phyloP scores from a whole-genome alignment of 1,140 invertebrate species.

The Rhizoglyphus robini region DNA sequence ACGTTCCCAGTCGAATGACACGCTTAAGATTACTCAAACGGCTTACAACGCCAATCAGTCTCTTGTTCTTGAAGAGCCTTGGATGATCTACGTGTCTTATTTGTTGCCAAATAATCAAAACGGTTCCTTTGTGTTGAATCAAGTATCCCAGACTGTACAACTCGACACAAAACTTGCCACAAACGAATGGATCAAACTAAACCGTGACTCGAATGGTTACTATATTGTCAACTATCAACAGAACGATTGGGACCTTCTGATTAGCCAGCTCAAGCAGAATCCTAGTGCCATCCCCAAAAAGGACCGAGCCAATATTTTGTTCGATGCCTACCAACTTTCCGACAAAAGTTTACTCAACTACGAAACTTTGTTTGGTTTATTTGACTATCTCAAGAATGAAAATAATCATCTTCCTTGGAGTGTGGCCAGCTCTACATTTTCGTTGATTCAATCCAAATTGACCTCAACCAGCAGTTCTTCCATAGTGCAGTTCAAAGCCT shows the following conservation, averaged over 20 bases:
- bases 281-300: conserved; percentile 43
- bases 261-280: conserved; percentile 48
- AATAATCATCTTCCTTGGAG: conserved; percentile 42
- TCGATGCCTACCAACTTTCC: conserved; percentile 57
- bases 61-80: background rate
- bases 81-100: conserved; percentile 18
- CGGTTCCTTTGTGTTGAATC: background rate
- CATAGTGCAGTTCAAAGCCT: conserved; percentile 18
- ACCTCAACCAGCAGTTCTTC: background rate
- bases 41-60: background rate
- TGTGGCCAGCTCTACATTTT: conserved; percentile 30
- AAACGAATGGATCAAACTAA: conserved; percentile 62
- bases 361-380: conserved; percentile 49
- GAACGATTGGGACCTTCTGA: conserved; percentile 58
- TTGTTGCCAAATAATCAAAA: background rate
- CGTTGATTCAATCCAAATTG: conserved; percentile 36
- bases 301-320: conserved; percentile 56
- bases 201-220: conserved; percentile 69
- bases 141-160: conserved; percentile 23
- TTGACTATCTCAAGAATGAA: conserved; percentile 48
- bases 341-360: conserved; percentile 56
- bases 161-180: conserved; percentile 32
- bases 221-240: conserved; percentile 71
- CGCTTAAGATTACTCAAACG: conserved; percentile 22
- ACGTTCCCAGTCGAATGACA: conserved; percentile 32